phyloP scores from a whole-genome alignment of 1,140 invertebrate genomes.

The Anthonomus grandis region DNA sequence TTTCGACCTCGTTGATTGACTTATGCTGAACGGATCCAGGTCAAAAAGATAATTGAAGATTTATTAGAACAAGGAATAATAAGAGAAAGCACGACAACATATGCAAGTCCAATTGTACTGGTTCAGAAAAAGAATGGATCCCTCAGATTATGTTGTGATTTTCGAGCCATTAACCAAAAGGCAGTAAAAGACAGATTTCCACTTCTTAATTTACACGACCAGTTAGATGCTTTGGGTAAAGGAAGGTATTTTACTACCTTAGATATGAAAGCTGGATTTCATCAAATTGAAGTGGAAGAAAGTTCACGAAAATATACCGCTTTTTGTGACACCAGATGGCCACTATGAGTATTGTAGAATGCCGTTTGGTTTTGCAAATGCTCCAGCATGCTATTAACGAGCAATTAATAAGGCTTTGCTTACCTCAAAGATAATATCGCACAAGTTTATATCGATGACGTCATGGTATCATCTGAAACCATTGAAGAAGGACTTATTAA shows the following conservation, averaged over 20 bases:
- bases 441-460: conserved; percentile 34
- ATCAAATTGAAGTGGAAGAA: conserved; percentile 20
- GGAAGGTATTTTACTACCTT: conserved; percentile 27
- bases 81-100: conserved; percentile 40
- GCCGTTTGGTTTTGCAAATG: conserved; percentile 38
- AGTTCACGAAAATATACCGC: conserved; percentile 35
- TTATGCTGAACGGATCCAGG: conserved; percentile 18
- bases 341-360: conserved; percentile 34
- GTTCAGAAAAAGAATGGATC: conserved; percentile 50
- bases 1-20: conserved; percentile 19
- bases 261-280: conserved; percentile 34
- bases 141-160: conserved; percentile 50
- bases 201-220: conserved; percentile 32
- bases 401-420: conserved; percentile 32
- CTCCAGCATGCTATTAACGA: conserved; percentile 31
- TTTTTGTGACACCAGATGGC: conserved; percentile 40
- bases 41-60: conserved; percentile 40
- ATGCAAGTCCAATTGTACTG: conserved; percentile 49
- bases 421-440: conserved; percentile 28
- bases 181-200: conserved; percentile 40
- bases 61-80: conserved; percentile 44
- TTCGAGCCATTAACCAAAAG: conserved; percentile 50
- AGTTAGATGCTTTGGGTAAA: conserved; percentile 29
- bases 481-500: conserved; percentile 31
- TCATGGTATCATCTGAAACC: conserved; percentile 46